phyloP scores from a whole-genome alignment of 1,140 invertebrate species.

The Scaptomyza graminum region DNA sequence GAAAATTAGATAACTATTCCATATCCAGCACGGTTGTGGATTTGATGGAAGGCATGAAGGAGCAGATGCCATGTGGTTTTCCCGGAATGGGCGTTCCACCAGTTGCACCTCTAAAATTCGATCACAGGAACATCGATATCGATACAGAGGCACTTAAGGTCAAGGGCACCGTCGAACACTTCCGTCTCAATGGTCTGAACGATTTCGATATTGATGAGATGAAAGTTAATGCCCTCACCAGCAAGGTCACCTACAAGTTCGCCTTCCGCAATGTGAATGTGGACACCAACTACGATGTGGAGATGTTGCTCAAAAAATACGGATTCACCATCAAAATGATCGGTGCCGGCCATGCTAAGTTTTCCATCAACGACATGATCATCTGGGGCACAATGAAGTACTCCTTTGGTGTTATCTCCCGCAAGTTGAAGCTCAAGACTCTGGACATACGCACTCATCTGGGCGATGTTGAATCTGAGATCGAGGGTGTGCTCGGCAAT shows the following conservation, averaged over 20 bases:
- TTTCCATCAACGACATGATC: slow-evolving; percentile 72
- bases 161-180: slow-evolving; percentile 67
- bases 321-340: slow-evolving; percentile 78
- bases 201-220: slow-evolving; percentile 78
- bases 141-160: slow-evolving; percentile 54
- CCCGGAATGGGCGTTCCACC: slow-evolving; percentile 70
- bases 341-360: slow-evolving; percentile 73
- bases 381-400: slow-evolving; percentile 76
- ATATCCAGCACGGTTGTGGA: slow-evolving; percentile 68
- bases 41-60: slow-evolving; percentile 50
- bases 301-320: slow-evolving; percentile 64
- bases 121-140: slow-evolving; percentile 65
- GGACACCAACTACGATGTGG: slow-evolving; percentile 71
- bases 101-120: slow-evolving; percentile 68
- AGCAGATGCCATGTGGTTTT: slow-evolving; percentile 82
- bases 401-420: slow-evolving; percentile 63
- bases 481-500: slow-evolving; percentile 75
- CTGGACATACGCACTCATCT: slow-evolving; percentile 70
- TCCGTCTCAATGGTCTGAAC: slow-evolving; percentile 76
- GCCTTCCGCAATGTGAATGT: slow-evolving; percentile 72
- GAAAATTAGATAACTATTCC: slow-evolving; percentile 43
- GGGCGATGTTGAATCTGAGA: slow-evolving; percentile 79
- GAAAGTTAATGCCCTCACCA: slow-evolving; percentile 74
- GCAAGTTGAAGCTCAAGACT: slow-evolving; percentile 74
- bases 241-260: slow-evolving; percentile 77